These are phyloP conservation scores for Thera obeliscata DNA, from an alignment of 2,888 invertebrate genomes.

Conservation along the genomic window DNA sequence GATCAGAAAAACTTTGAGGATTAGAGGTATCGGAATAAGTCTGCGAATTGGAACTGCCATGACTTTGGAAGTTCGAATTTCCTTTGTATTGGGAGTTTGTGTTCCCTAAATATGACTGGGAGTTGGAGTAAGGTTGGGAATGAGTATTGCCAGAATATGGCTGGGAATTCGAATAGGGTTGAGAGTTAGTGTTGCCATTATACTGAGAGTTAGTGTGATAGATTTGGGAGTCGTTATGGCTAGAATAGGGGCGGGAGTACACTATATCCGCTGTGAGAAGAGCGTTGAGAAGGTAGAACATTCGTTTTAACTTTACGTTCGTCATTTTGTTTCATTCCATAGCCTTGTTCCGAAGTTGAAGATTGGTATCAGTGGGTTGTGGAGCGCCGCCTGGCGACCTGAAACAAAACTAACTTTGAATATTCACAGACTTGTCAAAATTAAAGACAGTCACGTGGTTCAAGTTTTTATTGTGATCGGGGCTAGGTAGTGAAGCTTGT, in stretches of 20 bases:
- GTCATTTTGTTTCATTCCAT: conserved; percentile 71
- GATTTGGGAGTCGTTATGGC: conserved; percentile 39
- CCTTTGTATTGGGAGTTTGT: conserved; percentile 27
- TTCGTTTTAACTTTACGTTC: conserved; percentile 79
- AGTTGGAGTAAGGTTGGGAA: conserved; percentile 42
- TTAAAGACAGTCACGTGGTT: too few relatives aligned
- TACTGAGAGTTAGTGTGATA: conserved; percentile 20
- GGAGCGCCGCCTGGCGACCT: conserved; percentile 48
- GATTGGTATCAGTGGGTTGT: conserved; percentile 38
- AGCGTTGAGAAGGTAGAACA: conserved; percentile 73
- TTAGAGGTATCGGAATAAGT: conserved; percentile 17
- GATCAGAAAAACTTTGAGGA: conserved; percentile 15
- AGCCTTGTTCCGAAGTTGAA: conserved; percentile 33
- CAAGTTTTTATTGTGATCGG: too few relatives aligned
- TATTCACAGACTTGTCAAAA: conserved; percentile 26
- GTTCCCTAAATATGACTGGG: conserved; percentile 57
- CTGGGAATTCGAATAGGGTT: conserved; percentile 12
- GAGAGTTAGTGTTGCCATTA: conserved; percentile 14
- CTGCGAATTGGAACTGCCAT: conserved; percentile 19
- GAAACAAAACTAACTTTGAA: conserved; percentile 56
- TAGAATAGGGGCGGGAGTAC: conserved; percentile 68
- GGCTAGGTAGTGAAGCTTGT: background rate
- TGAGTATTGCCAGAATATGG: conserved; percentile 25
- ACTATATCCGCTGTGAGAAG: conserved; percentile 71
- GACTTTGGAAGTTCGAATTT: conserved; percentile 22